Evolutionary conservation across 2,888 invertebrate species (phyloP).

Genomic region (Cephus pulcher): DNA sequence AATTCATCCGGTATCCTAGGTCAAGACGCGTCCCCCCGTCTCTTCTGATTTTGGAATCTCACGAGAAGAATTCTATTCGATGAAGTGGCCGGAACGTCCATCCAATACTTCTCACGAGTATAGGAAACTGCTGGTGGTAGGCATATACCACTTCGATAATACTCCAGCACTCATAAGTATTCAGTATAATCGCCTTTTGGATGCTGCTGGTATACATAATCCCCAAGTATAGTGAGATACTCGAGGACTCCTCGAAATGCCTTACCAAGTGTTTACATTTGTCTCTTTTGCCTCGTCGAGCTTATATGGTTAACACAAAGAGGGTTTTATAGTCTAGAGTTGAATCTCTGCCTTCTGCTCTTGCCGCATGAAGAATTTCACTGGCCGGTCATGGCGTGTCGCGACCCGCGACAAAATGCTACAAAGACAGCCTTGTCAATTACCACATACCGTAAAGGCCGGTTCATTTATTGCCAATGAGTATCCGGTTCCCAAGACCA

Average conservation of each 20-base stretch:
- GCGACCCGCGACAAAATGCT: conserved; percentile 60
- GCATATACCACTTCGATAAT: too few species aligned
- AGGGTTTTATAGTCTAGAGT: conserved; percentile 60
- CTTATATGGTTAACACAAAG: conserved; percentile 52
- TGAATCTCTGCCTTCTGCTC: conserved; percentile 19
- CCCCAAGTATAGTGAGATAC: conserved; percentile 22
- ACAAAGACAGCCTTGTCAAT: conserved; percentile 64
- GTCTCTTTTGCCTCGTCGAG: conserved; percentile 46
- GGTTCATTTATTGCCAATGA: too few species aligned
- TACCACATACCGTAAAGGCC: conserved; percentile 28
- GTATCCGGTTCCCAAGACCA: too few species aligned
- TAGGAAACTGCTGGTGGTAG: too few species aligned
- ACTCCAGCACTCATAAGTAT: too few species aligned
- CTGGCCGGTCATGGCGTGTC: conserved; percentile 55
- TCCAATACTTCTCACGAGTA: too few species aligned
- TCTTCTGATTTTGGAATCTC: too few species aligned
- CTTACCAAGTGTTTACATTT: conserved; percentile 59
- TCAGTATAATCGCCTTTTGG: background rate
- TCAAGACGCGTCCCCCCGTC: too few species aligned
- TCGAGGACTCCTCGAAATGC: conserved; percentile 21
- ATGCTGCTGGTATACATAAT: conserved; percentile 25
- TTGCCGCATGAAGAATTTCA: conserved; percentile 26
- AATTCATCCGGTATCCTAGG: too few species aligned
- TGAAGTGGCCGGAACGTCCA: too few species aligned
- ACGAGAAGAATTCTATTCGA: too few species aligned